Evolutionary conservation across 2,797 vertebrate genomes (phyloP), one percentile per base, ranked within the genome.

Genomic region (Propithecus perrieri): DNA sequence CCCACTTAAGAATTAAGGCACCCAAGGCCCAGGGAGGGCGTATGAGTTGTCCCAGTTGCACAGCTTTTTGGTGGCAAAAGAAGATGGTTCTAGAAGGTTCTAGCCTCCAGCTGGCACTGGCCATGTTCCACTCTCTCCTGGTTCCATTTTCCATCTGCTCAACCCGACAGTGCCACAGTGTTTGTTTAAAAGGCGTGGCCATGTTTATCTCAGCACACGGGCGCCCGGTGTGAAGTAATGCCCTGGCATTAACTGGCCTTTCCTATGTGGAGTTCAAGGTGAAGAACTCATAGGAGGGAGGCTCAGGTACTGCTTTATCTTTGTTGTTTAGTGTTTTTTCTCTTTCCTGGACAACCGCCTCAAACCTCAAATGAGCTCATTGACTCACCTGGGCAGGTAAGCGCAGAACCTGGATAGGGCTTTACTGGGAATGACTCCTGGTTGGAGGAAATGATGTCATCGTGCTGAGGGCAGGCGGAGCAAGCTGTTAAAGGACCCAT

Each of bases 301-400:
- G 65, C 50, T 76, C 55, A 12, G 46, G 72, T 12, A 55, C n/a
- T 38, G 7, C 71, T 81, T 91, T 55, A 6, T 74, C 83, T 59
- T 69, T 81, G 61, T 69, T 93, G 85, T 71, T 71, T 12, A 20
- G 35, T 95, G 72, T 85, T 94, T 89, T 81, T 50, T 11, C 85
- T 96, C 96, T 93, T 96, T 96, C 93, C 97, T 81, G 96, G 91
- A 97, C 95, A 96, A 94, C 85, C 6, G 46, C 69, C 91, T 94
- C 53, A 33, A 14, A 89, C 69, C 85, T 89, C 91, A 24, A 48
- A 55, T 98, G 97, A 98, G 95, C 96, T 98, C 97, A 98, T 46
- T 24, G 17, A 53, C 93, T 95, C 65, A 55, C 50, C 80, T 91
- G 87, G 95, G 85, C 94, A 98, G 97, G 97, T 95, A 83, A 89